Conservation (phyloP, 2,888 invertebrate genomes). For the Frankliniella fusca region DNA sequence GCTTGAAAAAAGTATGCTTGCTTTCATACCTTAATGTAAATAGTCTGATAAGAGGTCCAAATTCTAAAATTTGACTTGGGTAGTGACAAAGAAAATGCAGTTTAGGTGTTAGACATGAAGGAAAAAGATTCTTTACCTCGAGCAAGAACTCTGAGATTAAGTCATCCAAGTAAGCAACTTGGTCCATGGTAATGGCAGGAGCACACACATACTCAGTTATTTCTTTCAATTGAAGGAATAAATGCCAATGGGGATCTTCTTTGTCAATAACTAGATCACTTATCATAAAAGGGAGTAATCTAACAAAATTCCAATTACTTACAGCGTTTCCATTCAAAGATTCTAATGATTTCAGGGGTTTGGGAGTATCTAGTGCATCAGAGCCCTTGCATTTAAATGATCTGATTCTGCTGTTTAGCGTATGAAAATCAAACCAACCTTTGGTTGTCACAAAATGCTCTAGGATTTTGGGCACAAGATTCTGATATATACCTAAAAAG, state of each 20-base stretch:
- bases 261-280: neutral
- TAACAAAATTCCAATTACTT: neutral
- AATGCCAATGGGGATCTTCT: neutral
- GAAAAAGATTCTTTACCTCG: neutral
- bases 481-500: neutral
- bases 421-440: neutral
- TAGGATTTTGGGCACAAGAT: neutral
- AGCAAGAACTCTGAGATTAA: neutral
- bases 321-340: neutral
- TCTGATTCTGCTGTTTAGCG: neutral
- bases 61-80: too few relatives aligned
- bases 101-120: neutral
- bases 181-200: neutral
- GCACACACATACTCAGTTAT: neutral
- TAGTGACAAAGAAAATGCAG: neutral
- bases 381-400: too few relatives aligned
- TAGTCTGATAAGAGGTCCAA: neutral
- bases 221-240: neutral
- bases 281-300: neutral
- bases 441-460: neutral
- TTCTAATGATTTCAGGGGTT: too few relatives aligned
- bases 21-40: neutral
- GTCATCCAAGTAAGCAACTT: neutral
- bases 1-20: neutral
- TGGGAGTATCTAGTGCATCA: too few relatives aligned